These are phyloP conservation scores for Creontiades dilutus DNA, from an alignment of 2,888 invertebrate genomes.

Conservation along the genomic window DNA sequence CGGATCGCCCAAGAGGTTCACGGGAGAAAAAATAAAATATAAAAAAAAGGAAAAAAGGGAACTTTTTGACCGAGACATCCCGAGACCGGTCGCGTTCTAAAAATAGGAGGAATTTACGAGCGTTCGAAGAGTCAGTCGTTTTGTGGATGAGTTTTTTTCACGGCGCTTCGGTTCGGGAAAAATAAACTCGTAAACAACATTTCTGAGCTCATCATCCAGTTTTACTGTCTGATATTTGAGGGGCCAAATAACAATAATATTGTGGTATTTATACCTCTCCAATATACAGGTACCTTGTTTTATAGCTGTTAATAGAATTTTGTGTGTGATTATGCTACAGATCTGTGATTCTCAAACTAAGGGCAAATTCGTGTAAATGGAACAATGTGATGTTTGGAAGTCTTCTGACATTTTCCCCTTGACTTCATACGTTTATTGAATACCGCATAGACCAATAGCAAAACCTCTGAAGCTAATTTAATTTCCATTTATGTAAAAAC, in stretches of 20 bases:
- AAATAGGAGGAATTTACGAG: conserved; percentile 15
- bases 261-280: not conserved
- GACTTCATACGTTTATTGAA: no score
- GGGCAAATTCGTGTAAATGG: no score
- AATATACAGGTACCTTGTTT: no score
- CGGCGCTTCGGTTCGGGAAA: conserved; percentile 7
- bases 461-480: no score
- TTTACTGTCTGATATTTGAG: conserved; percentile 18
- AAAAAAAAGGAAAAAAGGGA: not conserved
- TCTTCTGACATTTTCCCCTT: no score
- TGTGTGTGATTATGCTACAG: no score
- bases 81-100: conserved; percentile 17
- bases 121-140: conserved; percentile 32
- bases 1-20: not conserved
- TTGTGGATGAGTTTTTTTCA: conserved; percentile 10
- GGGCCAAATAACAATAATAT: not conserved
- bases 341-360: no score
- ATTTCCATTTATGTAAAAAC: no score
- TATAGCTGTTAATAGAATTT: no score
- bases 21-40: no score
- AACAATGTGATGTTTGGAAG: no score
- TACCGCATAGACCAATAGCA: no score
- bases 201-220: conserved; percentile 5
- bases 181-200: conserved; percentile 35
- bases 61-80: conserved; percentile 3